Conservation (phyloP, 1,140 invertebrate species). For the Macrosteles quadrilineatus region DNA sequence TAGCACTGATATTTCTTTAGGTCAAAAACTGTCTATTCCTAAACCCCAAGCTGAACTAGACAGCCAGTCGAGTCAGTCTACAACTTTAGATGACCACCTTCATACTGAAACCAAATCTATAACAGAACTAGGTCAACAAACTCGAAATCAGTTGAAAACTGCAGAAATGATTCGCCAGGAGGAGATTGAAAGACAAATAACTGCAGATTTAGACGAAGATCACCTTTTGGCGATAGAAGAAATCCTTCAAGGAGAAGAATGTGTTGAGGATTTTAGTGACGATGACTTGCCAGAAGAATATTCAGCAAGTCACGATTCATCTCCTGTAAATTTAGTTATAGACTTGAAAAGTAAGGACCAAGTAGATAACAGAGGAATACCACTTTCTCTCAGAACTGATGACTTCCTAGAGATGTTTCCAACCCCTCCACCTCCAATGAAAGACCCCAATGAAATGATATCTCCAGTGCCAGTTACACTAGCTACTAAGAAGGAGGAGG, state of each 20-base stretch:
- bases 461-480: not conserved
- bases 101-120: not conserved
- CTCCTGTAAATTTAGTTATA: constrained; percentile 13
- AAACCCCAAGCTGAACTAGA: too few species aligned
- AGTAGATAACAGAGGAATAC: constrained; percentile 8
- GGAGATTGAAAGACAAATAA: constrained; percentile 3
- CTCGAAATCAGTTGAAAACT: not conserved
- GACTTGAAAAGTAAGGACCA: constrained; percentile 16
- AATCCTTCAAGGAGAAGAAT: constrained; percentile 23
- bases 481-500: not conserved
- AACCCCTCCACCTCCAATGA: not conserved
- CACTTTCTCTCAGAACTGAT: constrained; percentile 18
- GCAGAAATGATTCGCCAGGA: not conserved
- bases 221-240: constrained; percentile 9
- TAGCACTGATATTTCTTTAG: constrained; percentile 7
- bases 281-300: constrained; percentile 21
- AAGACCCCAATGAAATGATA: not conserved
- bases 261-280: constrained; percentile 4
- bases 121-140: not conserved
- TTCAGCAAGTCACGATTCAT: not conserved
- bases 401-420: constrained; percentile 19
- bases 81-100: too few species aligned
- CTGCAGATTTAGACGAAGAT: constrained; percentile 11
- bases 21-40: constrained; percentile 1
- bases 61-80: too few species aligned